phyloP scores from a whole-genome alignment of 2,888 invertebrate genomes.

The Leptopterna dolabrata region DNA sequence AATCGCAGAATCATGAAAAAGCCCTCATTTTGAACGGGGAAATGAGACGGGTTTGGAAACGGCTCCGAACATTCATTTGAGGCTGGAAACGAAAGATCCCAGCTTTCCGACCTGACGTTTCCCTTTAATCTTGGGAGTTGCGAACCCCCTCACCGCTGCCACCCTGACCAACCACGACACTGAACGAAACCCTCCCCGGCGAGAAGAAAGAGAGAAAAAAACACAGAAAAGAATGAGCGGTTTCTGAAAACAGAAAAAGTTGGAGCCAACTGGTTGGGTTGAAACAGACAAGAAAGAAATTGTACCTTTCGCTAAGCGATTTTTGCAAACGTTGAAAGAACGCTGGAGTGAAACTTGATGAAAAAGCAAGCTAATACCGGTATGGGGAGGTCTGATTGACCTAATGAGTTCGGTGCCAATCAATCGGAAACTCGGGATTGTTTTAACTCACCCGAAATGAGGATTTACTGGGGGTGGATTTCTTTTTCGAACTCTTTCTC shows the following conservation, averaged over 20 bases:
- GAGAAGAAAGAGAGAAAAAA: background rate
- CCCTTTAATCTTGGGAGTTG: constrained; percentile 29
- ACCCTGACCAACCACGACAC: background rate
- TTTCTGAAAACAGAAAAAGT: background rate
- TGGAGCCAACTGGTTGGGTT: background rate
- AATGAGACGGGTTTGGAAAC: background rate
- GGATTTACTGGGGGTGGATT: constrained; percentile 2
- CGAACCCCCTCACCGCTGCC: background rate
- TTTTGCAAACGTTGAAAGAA: background rate
- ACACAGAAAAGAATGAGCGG: constrained; percentile 1
- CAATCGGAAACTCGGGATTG: background rate
- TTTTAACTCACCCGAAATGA: background rate
- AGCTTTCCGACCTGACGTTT: background rate
- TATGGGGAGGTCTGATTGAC: background rate
- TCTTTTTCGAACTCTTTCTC: background rate
- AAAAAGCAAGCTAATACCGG: constrained; percentile 1
- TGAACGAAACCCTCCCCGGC: background rate
- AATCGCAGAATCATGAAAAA: background rate
- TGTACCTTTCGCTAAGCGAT: background rate
- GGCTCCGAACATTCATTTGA: constrained; percentile 20
- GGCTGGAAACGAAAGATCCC: constrained; percentile 11
- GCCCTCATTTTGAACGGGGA: background rate
- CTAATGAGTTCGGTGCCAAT: constrained; percentile 7
- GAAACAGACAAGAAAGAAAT: background rate
- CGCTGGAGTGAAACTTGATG: background rate